These are phyloP conservation scores for Ctenicera cuprea DNA, from an alignment of 2,888 invertebrate genomes.

Conservation along the genomic window DNA sequence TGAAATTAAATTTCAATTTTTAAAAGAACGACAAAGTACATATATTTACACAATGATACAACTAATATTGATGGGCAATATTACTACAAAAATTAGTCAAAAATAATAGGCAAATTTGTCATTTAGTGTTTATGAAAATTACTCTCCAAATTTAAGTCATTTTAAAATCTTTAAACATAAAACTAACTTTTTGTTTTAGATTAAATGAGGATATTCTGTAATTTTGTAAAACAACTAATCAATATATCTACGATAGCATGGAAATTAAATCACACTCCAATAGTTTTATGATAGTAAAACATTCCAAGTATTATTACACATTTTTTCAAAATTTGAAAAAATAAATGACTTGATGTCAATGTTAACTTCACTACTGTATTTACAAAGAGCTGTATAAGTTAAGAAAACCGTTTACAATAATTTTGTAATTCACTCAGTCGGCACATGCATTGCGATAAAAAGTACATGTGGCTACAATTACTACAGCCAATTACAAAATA, in stretches of 20 bases:
- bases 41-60: too few species aligned
- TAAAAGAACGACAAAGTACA: too few species aligned
- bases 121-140: too few species aligned
- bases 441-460: constrained; percentile 17
- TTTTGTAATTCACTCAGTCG: constrained; percentile 20
- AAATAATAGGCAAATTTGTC: too few species aligned
- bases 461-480: constrained; percentile 19
- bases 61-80: too few species aligned
- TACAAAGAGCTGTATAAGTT: constrained; percentile 19
- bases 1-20: too few species aligned
- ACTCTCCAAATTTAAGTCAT: too few species aligned
- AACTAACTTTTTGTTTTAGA: too few species aligned
- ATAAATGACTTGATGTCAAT: constrained; percentile 24
- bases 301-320: constrained; percentile 24
- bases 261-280: not conserved
- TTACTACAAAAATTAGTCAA: too few species aligned
- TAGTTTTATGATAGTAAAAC: constrained; percentile 12
- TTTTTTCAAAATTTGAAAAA: constrained; percentile 27
- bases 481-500: constrained; percentile 14
- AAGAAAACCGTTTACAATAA: constrained; percentile 15
- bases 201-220: too few species aligned
- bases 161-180: too few species aligned
- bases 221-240: too few species aligned
- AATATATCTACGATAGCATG: not conserved
- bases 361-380: constrained; percentile 27